These are phyloP conservation scores for Eupeodes luniger DNA, from an alignment of 2,888 invertebrate species.

Conservation along the genomic window DNA sequence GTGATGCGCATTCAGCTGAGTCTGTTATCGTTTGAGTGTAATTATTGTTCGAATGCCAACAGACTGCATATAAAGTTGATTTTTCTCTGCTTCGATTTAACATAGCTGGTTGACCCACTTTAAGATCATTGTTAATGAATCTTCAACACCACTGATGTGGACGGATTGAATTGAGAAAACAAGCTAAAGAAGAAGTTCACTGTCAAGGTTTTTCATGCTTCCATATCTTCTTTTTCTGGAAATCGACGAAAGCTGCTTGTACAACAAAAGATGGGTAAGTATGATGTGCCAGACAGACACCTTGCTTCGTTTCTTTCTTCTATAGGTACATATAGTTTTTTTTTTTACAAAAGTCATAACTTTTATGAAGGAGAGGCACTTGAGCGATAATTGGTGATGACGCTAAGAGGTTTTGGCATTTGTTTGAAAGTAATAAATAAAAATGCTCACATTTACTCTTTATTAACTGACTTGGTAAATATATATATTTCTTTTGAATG, in stretches of 20 bases:
- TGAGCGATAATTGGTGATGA: constrained; percentile 54
- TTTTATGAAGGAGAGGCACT: constrained; percentile 47
- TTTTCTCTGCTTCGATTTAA: not conserved
- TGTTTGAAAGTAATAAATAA: constrained; percentile 38
- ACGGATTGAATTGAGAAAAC: constrained; percentile 50
- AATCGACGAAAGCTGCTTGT: constrained; percentile 23
- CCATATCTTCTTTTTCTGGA: constrained; percentile 34
- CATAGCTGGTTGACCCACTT: constrained; percentile 58
- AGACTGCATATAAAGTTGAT: constrained; percentile 6
- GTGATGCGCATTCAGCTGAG: constrained; percentile 40
- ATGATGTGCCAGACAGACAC: constrained; percentile 22
- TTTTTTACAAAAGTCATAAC: constrained; percentile 3
- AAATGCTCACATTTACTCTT: constrained; percentile 41
- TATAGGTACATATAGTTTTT: not conserved
- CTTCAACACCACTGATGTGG: constrained; percentile 40
- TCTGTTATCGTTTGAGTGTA: constrained; percentile 39
- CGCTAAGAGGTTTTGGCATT: constrained; percentile 24
- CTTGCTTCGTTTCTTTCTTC: constrained; percentile 21
- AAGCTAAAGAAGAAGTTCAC: constrained; percentile 60
- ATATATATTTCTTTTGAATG: not conserved
- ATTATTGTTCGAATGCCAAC: constrained; percentile 40
- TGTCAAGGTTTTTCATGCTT: constrained; percentile 66
- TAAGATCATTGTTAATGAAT: constrained; percentile 67
- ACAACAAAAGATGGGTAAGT: constrained; percentile 33
- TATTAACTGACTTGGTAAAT: not conserved